phyloP scores from a whole-genome alignment of 2,797 vertebrate species.

The Spizella passerina region DNA sequence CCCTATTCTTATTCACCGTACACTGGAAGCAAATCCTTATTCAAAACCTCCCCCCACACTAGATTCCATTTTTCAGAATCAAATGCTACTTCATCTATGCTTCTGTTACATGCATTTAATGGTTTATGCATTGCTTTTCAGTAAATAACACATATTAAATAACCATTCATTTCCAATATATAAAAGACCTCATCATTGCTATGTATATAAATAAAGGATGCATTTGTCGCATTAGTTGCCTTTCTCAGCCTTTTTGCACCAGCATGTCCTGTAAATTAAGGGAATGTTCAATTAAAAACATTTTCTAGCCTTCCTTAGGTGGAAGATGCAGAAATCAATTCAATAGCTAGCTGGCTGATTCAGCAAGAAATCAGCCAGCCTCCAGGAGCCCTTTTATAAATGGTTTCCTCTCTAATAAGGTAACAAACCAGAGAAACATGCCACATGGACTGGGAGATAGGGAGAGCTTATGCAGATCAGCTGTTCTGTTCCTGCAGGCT shows the following conservation, averaged over 20 bases:
- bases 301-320: constrained; percentile 38
- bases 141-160: not conserved
- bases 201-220: not conserved
- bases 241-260: not conserved
- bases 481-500: not conserved
- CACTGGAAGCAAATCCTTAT: not conserved
- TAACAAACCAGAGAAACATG: not conserved
- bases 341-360: constrained; percentile 33
- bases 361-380: constrained; percentile 14
- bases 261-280: not conserved
- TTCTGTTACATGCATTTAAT: not conserved
- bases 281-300: not conserved
- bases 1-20: not conserved
- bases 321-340: constrained; percentile 45
- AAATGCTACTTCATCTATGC: not conserved
- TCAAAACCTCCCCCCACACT: not conserved
- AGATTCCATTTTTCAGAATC: not conserved
- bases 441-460: not conserved
- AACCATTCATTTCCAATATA: not conserved
- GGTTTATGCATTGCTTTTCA: not conserved
- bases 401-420: constrained; percentile 40
- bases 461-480: not conserved
- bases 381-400: constrained; percentile 6
- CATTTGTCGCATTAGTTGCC: not conserved
- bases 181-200: not conserved